Evolutionary conservation across 1,140 invertebrate genomes (phyloP).

Genomic region (Telenomus remus): DNA sequence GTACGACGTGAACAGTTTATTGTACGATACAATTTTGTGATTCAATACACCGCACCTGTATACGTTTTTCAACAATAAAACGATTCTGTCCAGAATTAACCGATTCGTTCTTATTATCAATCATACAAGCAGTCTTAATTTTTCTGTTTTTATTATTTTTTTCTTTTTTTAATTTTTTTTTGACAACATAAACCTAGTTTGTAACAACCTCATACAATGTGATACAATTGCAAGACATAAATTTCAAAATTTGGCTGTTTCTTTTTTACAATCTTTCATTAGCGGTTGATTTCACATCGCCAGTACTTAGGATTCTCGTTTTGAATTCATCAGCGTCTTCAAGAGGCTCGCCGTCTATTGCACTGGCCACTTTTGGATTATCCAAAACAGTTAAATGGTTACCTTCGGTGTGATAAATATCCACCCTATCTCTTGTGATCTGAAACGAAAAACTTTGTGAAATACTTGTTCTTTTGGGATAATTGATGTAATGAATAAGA

Average conservation of each 20-base stretch:
- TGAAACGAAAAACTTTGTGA: slow-evolving; percentile 45
- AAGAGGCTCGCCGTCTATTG: slow-evolving; percentile 78
- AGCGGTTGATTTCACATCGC: slow-evolving; percentile 1
- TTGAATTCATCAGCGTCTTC: slow-evolving; percentile 64
- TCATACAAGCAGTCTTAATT: no score
- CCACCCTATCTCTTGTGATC: slow-evolving; percentile 64
- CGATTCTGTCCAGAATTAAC: slow-evolving; percentile 3
- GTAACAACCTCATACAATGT: no score
- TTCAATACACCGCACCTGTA: background rate
- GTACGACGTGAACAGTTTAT: background rate
- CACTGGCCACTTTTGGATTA: slow-evolving; percentile 78
- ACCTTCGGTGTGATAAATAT: slow-evolving; percentile 72
- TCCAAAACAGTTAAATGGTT: slow-evolving; percentile 83
- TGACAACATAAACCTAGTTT: background rate
- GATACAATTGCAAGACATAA: no score
- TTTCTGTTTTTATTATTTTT: no score
- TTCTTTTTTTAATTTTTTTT: background rate
- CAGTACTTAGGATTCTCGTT: slow-evolving; percentile 58
- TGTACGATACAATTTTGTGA: background rate
- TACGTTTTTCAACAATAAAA: slow-evolving; percentile 23
- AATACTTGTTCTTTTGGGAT: no score
- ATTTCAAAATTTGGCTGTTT: background rate
- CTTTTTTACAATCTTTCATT: no score
- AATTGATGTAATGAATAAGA: no score
- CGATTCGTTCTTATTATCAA: slow-evolving; percentile 1